Base-by-base conservation (phyloP, 2,888 invertebrate species). In the Lutraria lutraria region DNA sequence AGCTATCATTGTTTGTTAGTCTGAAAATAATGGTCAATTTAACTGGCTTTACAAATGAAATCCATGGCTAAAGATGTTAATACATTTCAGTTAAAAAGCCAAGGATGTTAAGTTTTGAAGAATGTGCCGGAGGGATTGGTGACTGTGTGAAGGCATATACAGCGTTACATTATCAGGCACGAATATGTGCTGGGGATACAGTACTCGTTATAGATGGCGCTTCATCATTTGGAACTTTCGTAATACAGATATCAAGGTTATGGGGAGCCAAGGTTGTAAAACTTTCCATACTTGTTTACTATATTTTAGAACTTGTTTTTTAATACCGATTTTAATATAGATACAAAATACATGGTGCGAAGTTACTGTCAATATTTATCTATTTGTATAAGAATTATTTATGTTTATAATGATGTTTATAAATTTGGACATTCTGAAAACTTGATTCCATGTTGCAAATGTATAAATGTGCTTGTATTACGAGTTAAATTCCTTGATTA, bases 121-220 rank as follows among this genome's bases (percentile, higher is more conserved):
- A 96, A 91, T 97, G 97, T 76, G 97, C 97, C 80, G 97, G 96
- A 10, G 95, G 96, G 86, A 95, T 97, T 43, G 97, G 97, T 13
- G 97, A 97, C 93, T 96, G 96, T 83, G 95, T 97, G 10, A 95
- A 96, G 89, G 97, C 97, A 0, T 97, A 97, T 94, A 97, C 97
- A 82, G 97, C 97, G 4, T 94, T 97, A 29, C 96, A 97, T 91
- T 97, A 97, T 91, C 96, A 96, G 82, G 97, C 96, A 0, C 95
- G 95, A 34, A 92, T 97, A 63, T 95, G 95, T 90, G 95, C 96
- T 21, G 97, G 97, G 12, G 97, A 97, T 91, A 96, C 96, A 84
- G 96, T 97, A 1, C 94, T 97, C 29, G 94, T 97, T 15, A 92
- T 97, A 63, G 96, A 97, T 95, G 97, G 97, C 13, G 97, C 97